A percentile compares a stretch with the other conserved stretches of the same genome.
phyloP scores from a whole-genome alignment of 2,888 invertebrate genomes.

The Sabellastarte sp. region DNA sequence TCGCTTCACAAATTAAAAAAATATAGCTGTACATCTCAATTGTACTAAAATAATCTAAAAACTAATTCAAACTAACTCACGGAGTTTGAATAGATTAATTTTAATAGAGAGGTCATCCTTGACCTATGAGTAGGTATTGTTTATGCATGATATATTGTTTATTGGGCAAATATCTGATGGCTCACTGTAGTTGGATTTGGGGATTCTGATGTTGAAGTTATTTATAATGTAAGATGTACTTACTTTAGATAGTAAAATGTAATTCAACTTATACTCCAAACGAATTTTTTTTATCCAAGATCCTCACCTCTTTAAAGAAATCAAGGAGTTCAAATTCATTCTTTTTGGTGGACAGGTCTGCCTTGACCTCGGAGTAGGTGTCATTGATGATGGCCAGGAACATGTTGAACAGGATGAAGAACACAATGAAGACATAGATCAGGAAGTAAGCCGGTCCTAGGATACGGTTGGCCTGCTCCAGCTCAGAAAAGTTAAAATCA shows the following conservation, averaged over 20 bases:
- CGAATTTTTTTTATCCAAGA: too few relatives aligned
- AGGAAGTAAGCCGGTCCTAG: conserved; percentile 72
- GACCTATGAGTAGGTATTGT: too few relatives aligned
- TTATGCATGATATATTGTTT: too few relatives aligned
- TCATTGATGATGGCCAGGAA: conserved; percentile 74
- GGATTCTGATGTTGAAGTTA: neutral
- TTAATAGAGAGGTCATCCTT: too few relatives aligned
- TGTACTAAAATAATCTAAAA: too few relatives aligned
- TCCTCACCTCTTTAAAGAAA: conserved; percentile 58
- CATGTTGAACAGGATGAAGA: conserved; percentile 73
- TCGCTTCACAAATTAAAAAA: too few relatives aligned
- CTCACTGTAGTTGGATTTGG: neutral
- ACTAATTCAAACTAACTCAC: too few relatives aligned
- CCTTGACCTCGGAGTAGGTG: conserved; percentile 70
- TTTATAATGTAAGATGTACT: neutral
- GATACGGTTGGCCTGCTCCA: conserved; percentile 67
- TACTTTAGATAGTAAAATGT: too few relatives aligned
- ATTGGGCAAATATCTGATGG: neutral
- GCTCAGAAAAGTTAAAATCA: conserved; percentile 68
- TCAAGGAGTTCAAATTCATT: conserved; percentile 63
- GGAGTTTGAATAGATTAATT: too few relatives aligned
- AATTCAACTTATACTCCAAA: too few relatives aligned
- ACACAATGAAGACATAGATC: conserved; percentile 71
- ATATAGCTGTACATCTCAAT: too few relatives aligned
- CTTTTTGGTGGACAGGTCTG: conserved; percentile 62